Evolutionary conservation across 23 tunicate species (phyloP).

Genomic region (Styela plicata): DNA sequence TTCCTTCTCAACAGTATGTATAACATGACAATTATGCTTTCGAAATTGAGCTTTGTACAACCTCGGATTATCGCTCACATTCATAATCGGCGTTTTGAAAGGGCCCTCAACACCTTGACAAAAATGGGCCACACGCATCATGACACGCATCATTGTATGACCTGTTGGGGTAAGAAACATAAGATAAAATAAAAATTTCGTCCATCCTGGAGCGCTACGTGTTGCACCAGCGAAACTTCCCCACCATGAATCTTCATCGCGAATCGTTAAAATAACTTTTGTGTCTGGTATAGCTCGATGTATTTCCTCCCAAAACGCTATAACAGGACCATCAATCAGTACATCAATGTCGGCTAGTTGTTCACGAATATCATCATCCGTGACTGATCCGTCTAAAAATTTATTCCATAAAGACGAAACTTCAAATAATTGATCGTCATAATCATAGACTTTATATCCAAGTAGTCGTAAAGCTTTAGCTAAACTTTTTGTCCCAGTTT

Average conservation of each 20-base stretch:
- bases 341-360: conserved; percentile 80
- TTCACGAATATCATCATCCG: conserved; percentile 61
- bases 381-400: conserved; percentile 75
- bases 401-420: conserved; percentile 44
- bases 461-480: conserved; percentile 41
- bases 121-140: background rate
- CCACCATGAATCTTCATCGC: conserved; percentile 85
- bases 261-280: conserved; percentile 62
- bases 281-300: conserved; percentile 65
- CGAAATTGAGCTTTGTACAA: conserved; percentile 71
- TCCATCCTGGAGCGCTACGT: conserved; percentile 21
- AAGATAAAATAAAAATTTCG: background rate
- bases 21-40: conserved; percentile 62
- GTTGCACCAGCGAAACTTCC: conserved; percentile 51
- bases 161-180: conserved; percentile 56
- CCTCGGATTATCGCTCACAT: conserved; percentile 32
- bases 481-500: conserved; percentile 88
- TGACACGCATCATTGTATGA: background rate
- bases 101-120: conserved; percentile 25
- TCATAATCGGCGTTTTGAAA: background rate
- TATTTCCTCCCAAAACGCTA: conserved; percentile 86
- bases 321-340: conserved; percentile 72
- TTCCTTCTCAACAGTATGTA: conserved; percentile 65
- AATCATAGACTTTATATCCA: conserved; percentile 81
- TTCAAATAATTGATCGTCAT: conserved; percentile 59